Base-by-base conservation (phyloP, 1,140 invertebrate species). In the Steinernema khuongi region DNA sequence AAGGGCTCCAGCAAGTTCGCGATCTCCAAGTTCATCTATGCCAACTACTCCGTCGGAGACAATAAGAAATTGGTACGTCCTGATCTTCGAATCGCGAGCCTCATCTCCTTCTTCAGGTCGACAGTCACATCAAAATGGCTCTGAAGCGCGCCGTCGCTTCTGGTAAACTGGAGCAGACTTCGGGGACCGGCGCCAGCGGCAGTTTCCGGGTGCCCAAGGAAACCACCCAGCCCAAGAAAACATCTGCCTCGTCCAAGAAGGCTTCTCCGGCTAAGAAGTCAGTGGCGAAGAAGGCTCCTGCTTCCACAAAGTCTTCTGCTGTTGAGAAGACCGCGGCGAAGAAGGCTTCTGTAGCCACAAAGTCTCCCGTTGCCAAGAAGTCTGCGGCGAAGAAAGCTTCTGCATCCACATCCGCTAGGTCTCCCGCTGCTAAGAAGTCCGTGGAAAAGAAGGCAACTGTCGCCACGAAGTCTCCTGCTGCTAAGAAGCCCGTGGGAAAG, bases 121-220 rank as follows among this genome's bases (percentile, higher is more conserved):
- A 83, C 78, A 41, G 73, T 30, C 81, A 81, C 41, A 72, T 87
- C 50, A 85, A 81, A 71, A 32, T 79, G 31, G 80, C 84, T n/a
- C 80, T 87, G 44, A 83, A 77, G 67, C 72, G 74, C 30, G 81
- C 81, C 7, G 81, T 86, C 0, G 72, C 76, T 36, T 79, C 74
- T 17, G 84, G 82, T 7, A 72, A 71, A 7, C 72, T 86, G 71
- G 82, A 82, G 43, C 85, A 86, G 74, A 50, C 80, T 29, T 86
- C 85, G 70, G 85, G 83, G 68, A 81, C 77, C 17, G 86, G 86
- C 22, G 86, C 85, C 11, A 80, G 81, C 26, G 86, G 86, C n/a
- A 84, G 81, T 7, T 87, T 87, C 81, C 79, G 81, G 72, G 72
- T 86, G 19, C 84, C 81, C 19, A 68, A 75, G 26, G 60, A 30